Percentiles rank a stretch among this genome's conserved stretches.
These are phyloP conservation scores for Otus scops DNA, from an alignment of 2,797 vertebrate species.

Conservation along the genomic window DNA sequence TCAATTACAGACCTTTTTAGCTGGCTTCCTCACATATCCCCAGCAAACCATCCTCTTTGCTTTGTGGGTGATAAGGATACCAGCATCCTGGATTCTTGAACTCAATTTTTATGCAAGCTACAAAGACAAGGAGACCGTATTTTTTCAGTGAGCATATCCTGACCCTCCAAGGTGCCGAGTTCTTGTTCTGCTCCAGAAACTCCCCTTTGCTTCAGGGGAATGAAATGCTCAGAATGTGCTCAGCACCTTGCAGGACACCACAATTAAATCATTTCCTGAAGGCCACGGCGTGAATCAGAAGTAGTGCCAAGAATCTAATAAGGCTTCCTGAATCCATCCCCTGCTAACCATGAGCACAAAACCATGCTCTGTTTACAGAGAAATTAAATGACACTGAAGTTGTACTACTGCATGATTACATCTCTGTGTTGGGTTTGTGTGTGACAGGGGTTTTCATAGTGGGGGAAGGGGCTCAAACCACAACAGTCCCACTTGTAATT, in stretches of 20 bases:
- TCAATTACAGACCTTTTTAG: background rate
- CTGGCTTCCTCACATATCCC: background rate
- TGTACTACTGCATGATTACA: background rate
- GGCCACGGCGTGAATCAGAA: background rate
- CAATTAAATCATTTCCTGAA: conserved; percentile 52
- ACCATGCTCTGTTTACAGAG: conserved; percentile 5
- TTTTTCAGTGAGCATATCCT: background rate
- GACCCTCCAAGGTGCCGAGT: background rate
- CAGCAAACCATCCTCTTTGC: background rate
- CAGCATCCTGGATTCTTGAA: background rate
- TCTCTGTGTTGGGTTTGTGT: no score
- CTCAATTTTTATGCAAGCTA: background rate
- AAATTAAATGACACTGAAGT: background rate
- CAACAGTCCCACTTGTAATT: background rate
- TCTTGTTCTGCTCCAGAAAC: background rate
- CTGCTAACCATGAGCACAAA: conserved; percentile 18
- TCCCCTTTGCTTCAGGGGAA: background rate
- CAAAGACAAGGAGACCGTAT: background rate
- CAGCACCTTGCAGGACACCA: background rate
- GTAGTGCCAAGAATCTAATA: conserved; percentile 28
- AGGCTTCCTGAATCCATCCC: background rate
- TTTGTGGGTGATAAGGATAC: background rate
- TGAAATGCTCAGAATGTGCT: background rate
- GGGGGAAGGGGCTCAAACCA: no score
- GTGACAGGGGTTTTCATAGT: no score